phyloP scores from a whole-genome alignment of 2,113 vertebrate species.

The Patagioenas fasciata region DNA sequence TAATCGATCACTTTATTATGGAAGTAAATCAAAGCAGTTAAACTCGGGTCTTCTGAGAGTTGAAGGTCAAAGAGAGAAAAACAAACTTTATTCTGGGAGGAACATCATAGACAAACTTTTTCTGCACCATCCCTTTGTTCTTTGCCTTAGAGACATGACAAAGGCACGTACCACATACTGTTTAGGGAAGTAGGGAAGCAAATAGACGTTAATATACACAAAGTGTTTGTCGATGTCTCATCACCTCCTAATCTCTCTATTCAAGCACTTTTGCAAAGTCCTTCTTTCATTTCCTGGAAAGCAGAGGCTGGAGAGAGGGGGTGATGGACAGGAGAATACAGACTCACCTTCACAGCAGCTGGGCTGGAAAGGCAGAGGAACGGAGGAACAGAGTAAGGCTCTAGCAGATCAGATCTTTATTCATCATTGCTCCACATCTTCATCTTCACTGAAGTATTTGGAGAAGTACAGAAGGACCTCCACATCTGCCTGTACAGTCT shows the following conservation, averaged over 20 bases:
- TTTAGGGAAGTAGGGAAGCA: background rate
- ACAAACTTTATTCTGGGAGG: conserved; percentile 48
- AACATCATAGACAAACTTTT: conserved; percentile 20
- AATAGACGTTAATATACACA: background rate
- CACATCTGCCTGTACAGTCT: background rate
- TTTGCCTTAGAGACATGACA: background rate
- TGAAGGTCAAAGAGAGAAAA: conserved; percentile 62
- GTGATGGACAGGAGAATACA: background rate
- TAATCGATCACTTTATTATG: conserved; percentile 71
- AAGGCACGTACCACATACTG: background rate
- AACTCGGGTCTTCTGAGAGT: conserved; percentile 41
- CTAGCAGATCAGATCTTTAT: background rate
- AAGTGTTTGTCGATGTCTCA: background rate
- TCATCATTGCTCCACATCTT: accelerated
- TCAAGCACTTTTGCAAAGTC: background rate
- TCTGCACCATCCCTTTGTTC: background rate
- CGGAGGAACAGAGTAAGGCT: background rate
- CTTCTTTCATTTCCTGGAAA: background rate
- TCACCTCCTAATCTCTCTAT: background rate
- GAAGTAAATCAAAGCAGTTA: conserved; percentile 70
- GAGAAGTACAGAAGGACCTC: background rate
- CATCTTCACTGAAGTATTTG: background rate
- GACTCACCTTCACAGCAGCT: background rate
- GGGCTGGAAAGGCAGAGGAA: background rate
- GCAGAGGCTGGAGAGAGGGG: background rate